Conservation (phyloP, 1,140 invertebrate species). For the Pseudomyrmex concolor region DNA sequence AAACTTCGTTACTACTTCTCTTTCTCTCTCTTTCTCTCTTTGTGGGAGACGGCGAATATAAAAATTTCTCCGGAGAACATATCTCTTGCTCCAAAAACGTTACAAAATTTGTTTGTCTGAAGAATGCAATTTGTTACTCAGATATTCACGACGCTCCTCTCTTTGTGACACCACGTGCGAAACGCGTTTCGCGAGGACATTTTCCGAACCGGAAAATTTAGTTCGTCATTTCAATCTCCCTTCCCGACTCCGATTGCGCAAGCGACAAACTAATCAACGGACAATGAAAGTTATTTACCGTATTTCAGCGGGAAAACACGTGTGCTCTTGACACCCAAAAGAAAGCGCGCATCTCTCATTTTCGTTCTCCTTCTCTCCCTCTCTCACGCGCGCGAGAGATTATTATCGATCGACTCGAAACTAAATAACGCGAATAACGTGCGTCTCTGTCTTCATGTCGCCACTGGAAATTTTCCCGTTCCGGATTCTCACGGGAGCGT, state of each 20-base stretch:
- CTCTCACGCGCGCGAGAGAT: slow-evolving; percentile 36
- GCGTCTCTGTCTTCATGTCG: slow-evolving; percentile 45
- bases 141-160: neutral
- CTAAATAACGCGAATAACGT: slow-evolving; percentile 63
- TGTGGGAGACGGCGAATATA: slow-evolving; percentile 5
- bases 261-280: slow-evolving; percentile 17
- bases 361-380: neutral
- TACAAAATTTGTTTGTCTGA: slow-evolving; percentile 4
- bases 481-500: neutral
- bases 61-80: slow-evolving; percentile 16
- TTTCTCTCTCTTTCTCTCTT: neutral
- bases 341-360: slow-evolving; percentile 23
- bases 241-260: neutral
- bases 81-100: neutral
- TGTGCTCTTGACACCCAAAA: slow-evolving; percentile 28
- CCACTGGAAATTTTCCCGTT: slow-evolving; percentile 16
- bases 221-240: neutral
- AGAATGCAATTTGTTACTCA: slow-evolving; percentile 5
- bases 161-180: neutral
- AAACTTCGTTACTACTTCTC: slow-evolving; percentile 27
- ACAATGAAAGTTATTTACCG: slow-evolving; percentile 35
- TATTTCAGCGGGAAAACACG: slow-evolving; percentile 18
- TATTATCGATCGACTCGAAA: slow-evolving; percentile 67
- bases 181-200: neutral
- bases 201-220: neutral